A percentile compares a stretch with the other conserved stretches of the same genome.
phyloP scores from a whole-genome alignment of 2,797 vertebrate genomes.

The Phataginus tricuspis region DNA sequence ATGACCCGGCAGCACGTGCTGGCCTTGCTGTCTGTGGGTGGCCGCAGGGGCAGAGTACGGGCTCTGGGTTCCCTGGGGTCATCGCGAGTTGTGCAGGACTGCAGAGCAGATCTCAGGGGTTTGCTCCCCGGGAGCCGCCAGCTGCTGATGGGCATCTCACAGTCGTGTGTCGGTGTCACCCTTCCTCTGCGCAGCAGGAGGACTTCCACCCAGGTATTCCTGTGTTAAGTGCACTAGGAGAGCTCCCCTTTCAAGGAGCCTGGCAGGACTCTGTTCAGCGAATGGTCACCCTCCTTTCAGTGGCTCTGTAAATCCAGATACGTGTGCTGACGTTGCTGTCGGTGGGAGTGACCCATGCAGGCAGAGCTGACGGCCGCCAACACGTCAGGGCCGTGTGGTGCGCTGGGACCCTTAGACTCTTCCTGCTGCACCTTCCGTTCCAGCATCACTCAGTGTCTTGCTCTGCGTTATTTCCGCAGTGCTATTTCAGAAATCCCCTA shows the following conservation, averaged over 20 bases:
- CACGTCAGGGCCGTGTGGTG: rapidly evolving
- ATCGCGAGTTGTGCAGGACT: too few species aligned
- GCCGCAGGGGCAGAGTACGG: too few species aligned
- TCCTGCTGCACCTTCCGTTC: rapidly evolving
- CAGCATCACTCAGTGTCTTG: neutral
- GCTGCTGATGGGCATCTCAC: neutral
- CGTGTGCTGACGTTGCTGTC: neutral
- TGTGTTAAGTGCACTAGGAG: rapidly evolving
- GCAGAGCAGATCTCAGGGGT: rapidly evolving
- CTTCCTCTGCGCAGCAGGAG: neutral
- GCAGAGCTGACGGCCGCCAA: rapidly evolving
- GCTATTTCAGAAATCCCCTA: neutral
- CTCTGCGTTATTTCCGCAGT: rapidly evolving
- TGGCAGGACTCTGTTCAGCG: rapidly evolving
- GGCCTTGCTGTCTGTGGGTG: too few species aligned
- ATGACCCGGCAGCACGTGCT: rapidly evolving
- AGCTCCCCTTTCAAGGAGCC: too few species aligned
- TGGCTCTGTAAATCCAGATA: neutral
- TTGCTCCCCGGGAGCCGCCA: rapidly evolving
- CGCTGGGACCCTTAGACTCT: rapidly evolving
- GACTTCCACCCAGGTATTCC: rapidly evolving
- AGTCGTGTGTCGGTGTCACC: rapidly evolving
- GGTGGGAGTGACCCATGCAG: rapidly evolving
- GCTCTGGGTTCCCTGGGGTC: too few species aligned
- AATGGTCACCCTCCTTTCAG: rapidly evolving